A percentile compares a stretch with the other conserved stretches of the same genome.
Conservation (phyloP, 2,113 vertebrate genomes). For the Regulus satrapa region DNA sequence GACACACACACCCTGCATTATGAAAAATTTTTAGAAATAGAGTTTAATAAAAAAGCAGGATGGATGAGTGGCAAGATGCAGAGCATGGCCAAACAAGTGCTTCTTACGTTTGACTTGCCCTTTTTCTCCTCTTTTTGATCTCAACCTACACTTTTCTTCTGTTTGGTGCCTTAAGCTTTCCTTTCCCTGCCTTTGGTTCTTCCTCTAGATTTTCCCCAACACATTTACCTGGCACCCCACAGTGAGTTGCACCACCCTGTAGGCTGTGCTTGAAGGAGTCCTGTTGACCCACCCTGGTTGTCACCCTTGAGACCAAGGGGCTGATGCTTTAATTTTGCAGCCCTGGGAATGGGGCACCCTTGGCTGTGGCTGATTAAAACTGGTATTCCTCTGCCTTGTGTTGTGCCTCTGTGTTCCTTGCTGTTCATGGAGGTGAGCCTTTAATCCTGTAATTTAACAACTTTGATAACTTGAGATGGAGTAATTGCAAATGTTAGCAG, state of each 20-base stretch:
- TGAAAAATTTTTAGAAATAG: background rate
- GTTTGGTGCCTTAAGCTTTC: background rate
- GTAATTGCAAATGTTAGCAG: background rate
- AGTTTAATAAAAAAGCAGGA: background rate
- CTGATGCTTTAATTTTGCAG: background rate
- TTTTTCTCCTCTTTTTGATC: background rate
- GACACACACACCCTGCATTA: rapidly evolving
- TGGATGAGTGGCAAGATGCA: background rate
- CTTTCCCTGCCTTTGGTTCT: background rate
- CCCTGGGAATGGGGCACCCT: background rate
- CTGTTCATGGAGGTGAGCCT: background rate
- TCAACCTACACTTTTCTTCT: background rate
- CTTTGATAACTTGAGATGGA: background rate
- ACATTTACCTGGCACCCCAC: background rate
- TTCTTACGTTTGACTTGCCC: background rate
- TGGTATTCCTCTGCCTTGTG: background rate
- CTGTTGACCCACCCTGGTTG: rapidly evolving
- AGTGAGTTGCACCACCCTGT: background rate
- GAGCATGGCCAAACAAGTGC: background rate
- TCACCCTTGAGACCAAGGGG: no score
- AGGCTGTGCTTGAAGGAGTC: background rate
- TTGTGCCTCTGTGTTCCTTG: background rate
- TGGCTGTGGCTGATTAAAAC: background rate
- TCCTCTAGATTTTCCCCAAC: background rate
- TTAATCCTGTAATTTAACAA: background rate